Evolutionary conservation across 2,888 invertebrate species (phyloP).

Genomic region (Sphaeridia pumilis): DNA sequence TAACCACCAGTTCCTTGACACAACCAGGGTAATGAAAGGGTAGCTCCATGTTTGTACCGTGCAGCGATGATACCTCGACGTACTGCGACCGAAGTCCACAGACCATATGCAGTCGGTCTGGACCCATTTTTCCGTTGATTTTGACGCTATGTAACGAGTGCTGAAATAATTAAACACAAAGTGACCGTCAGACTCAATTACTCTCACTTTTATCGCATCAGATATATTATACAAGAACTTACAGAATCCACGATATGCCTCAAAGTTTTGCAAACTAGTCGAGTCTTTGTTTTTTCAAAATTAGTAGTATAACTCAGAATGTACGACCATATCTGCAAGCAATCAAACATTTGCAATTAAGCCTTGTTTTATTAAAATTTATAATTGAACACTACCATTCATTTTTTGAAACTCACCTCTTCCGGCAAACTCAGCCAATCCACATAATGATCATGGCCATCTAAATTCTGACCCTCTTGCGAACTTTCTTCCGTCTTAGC

Average conservation of each 20-base stretch:
- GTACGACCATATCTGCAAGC: constrained; percentile 23
- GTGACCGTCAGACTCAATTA: neutral
- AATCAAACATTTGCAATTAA: neutral
- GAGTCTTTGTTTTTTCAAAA: constrained; percentile 16
- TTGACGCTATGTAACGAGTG: constrained; percentile 2
- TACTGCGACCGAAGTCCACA: constrained; percentile 7
- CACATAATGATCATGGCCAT: too few relatives aligned
- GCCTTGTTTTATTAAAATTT: neutral
- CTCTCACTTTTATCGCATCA: neutral
- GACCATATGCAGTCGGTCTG: neutral
- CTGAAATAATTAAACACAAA: neutral
- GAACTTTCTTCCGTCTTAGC: too few relatives aligned
- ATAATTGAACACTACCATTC: neutral
- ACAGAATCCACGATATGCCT: constrained; percentile 24
- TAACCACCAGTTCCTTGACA: constrained; percentile 14
- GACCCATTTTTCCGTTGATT: constrained; percentile 6
- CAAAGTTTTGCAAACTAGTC: constrained; percentile 26
- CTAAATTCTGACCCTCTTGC: too few relatives aligned
- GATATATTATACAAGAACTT: neutral
- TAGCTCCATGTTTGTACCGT: neutral
- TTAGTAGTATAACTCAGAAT: constrained; percentile 24
- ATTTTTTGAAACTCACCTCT: constrained; percentile 14
- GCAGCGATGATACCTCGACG: constrained; percentile 7
- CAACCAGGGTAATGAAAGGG: constrained; percentile 8
- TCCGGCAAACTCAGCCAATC: constrained; percentile 17